Evolutionary conservation across 2,888 invertebrate species (phyloP), one percentile per base, ranked within the genome.

Genomic region (Clivina fossor): DNA sequence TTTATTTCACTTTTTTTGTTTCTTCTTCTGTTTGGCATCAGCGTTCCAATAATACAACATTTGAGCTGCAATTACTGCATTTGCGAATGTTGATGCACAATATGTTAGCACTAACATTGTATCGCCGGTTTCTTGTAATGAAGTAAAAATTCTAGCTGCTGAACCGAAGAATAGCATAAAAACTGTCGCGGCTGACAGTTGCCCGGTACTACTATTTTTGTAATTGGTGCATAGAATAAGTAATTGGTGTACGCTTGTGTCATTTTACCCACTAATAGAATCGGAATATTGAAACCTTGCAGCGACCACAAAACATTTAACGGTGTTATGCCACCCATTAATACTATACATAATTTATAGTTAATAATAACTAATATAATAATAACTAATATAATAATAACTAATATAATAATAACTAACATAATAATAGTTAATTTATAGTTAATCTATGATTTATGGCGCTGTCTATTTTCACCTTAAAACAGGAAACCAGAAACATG

Each of bases 71-170:
- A 99, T 81, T 3, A 95, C 74, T 32, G 82, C 87, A 74, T 99
- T 99, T 2, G 87, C 83, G 28, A 80, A 71, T 2, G 85, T 81
- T 0, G 92, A 83, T 3, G 85, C 86, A 57, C 83, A 77, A 73
- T 88, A 98, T 16, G 91, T 92, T 5, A 88, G 67, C 51, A 98
- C 85, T 61, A 97, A 84, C 65, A 92, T 84, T 15, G 69, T 73
- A 71, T 99, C 99, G 1, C 96, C 97, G 1, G 99, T 98, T 76
- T 99, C 98, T 76, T 98, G 96, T 40, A 96, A 83, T 0, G 97
- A 95, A 16, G 99, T 99, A 73, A 99, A 98, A 66, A 99, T 93
- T 68, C 99, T 84, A 1, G 96, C 95, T 48, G 90, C 68, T 9
- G 95, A 89, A 15, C 98, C 98, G 44, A 84, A 83, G 66, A 96